These are phyloP conservation scores for Limnephilus marmoratus DNA, from an alignment of 2,888 invertebrate genomes.

Conservation along the genomic window DNA sequence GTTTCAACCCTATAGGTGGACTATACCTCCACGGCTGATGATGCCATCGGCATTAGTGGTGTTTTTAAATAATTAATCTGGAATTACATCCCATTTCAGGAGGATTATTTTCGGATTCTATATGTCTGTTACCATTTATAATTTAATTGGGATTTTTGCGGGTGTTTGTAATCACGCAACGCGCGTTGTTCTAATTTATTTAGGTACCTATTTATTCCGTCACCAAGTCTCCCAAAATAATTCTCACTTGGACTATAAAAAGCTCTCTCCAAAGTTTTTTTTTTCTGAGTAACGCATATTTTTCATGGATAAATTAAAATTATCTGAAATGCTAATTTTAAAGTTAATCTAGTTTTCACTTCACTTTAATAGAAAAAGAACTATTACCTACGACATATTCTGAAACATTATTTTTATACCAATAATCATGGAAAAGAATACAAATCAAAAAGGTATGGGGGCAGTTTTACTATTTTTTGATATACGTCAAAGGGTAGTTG, in stretches of 20 bases:
- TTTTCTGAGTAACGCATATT: not conserved
- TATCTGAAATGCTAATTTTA: not conserved
- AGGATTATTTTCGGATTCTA: not conserved
- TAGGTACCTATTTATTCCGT: not conserved
- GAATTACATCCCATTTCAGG: slow-evolving; percentile 31
- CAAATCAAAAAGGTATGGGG: no score
- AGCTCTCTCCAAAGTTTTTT: not conserved
- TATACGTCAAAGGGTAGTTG: no score
- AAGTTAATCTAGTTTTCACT: not conserved
- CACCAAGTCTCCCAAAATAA: not conserved
- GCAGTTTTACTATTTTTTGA: no score
- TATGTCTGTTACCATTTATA: not conserved
- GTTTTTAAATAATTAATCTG: slow-evolving; percentile 57
- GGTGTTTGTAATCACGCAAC: not conserved
- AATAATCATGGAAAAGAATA: no score
- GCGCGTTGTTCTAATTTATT: not conserved
- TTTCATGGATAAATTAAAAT: not conserved
- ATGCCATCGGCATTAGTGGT: slow-evolving; percentile 62
- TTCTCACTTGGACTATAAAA: not conserved
- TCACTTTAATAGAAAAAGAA: not conserved
- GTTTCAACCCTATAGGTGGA: slow-evolving; percentile 46
- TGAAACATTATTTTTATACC: no score
- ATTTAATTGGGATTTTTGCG: not conserved
- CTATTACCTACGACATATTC: no score
- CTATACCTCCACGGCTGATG: slow-evolving; percentile 51